Percentiles rank a stretch among this genome's conserved stretches.
Conservation (phyloP, 1,140 invertebrate genomes). For the Anastrepha ludens region DNA sequence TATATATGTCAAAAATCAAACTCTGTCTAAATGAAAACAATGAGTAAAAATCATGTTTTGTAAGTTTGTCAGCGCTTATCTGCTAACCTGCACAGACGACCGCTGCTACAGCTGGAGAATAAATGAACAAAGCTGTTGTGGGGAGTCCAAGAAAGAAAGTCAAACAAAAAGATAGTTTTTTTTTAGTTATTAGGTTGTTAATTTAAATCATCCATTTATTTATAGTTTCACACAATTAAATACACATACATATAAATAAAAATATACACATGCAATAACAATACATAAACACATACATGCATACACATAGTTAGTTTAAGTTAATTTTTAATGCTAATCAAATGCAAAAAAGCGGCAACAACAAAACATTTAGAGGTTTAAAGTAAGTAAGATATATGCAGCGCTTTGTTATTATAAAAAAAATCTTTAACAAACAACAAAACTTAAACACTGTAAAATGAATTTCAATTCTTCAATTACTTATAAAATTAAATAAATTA, state of each 20-base stretch:
- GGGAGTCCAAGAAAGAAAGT: background rate
- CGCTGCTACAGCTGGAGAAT: background rate
- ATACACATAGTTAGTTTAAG: constrained; percentile 30
- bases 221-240: constrained; percentile 8
- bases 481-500: constrained; percentile 1
- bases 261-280: background rate
- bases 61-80: constrained; percentile 1
- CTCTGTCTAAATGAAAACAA: too few species aligned
- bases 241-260: background rate
- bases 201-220: constrained; percentile 22
- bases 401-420: constrained; percentile 1
- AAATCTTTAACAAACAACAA: constrained; percentile 25
- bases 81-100: background rate
- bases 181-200: constrained; percentile 33
- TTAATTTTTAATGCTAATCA: constrained; percentile 28
- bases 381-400: background rate
- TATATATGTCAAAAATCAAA: too few species aligned
- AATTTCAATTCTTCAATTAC: background rate
- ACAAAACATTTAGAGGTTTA: background rate
- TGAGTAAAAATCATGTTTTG: background rate
- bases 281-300: constrained; percentile 41
- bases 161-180: background rate
- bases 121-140: background rate
- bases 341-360: constrained; percentile 28
- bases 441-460: background rate